A percentile compares a stretch with the other conserved stretches of the same genome.
Conservation (phyloP, 2,113 vertebrate genomes). For the Madoqua kirkii region DNA sequence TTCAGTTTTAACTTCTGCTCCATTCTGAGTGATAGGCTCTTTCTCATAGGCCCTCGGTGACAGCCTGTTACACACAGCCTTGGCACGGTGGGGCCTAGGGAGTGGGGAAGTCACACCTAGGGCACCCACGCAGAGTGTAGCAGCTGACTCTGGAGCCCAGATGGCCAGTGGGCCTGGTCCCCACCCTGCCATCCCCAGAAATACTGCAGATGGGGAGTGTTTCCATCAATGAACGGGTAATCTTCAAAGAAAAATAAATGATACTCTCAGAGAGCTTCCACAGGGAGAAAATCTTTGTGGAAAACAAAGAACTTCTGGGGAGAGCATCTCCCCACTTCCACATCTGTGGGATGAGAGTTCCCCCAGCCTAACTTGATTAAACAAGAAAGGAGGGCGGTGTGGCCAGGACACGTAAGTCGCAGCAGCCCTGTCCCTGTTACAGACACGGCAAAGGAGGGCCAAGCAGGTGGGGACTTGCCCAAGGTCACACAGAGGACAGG, state of each 20-base stretch:
- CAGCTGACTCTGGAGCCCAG: not conserved
- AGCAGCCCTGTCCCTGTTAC: not conserved
- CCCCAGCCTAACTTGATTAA: not conserved
- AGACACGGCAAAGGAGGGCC: not conserved
- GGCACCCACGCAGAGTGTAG: rapidly evolving
- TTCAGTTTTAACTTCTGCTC: not conserved
- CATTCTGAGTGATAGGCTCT: not conserved
- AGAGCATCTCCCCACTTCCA: not conserved
- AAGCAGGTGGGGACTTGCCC: not conserved
- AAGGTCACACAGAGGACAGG: not conserved
- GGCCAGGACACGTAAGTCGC: not conserved
- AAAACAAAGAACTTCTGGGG: not conserved
- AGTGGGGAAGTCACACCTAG: not conserved
- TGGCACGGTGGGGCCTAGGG: not conserved
- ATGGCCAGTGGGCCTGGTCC: rapidly evolving
- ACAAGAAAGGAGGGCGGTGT: not conserved
- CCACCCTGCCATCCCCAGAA: not conserved
- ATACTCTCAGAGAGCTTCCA: not conserved
- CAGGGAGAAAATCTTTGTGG: not conserved
- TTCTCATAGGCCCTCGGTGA: not conserved
- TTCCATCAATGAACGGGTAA: not conserved
- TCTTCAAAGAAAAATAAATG: not conserved
- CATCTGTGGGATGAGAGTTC: not conserved
- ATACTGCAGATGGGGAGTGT: not conserved
- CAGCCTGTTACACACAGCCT: not conserved